Conservation (phyloP, 2,113 vertebrate species). For the Gymnobelideus leadbeateri region DNA sequence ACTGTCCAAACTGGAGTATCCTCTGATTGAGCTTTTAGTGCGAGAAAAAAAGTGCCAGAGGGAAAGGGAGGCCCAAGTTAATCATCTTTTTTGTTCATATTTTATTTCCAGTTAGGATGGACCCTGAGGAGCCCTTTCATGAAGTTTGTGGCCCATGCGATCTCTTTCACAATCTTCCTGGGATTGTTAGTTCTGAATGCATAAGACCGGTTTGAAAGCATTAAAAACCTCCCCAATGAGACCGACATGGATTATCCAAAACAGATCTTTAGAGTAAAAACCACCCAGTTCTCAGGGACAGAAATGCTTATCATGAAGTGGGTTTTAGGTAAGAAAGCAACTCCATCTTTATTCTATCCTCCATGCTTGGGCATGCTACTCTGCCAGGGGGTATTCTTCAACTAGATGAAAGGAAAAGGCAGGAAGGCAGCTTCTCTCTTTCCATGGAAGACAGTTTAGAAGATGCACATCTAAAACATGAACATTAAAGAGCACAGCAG, state of each 20-base stretch:
- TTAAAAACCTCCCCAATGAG: conserved; percentile 97
- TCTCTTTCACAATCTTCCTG: conserved; percentile 97
- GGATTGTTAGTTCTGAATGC: conserved; percentile 95
- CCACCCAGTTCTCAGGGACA: conserved; percentile 98
- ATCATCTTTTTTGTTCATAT: conserved; percentile 5
- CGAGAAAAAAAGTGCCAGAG: neutral
- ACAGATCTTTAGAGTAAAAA: conserved; percentile 97
- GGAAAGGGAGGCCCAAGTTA: conserved; percentile 14
- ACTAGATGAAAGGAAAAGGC: neutral
- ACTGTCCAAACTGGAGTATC: neutral
- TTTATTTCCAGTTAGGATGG: conserved; percentile 91
- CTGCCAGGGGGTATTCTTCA: neutral
- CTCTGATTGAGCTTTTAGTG: conserved; percentile 3
- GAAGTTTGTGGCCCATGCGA: conserved; percentile 98
- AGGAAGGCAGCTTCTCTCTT: neutral
- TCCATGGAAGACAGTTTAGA: neutral
- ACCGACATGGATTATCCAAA: conserved; percentile 96
- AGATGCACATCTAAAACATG: neutral
- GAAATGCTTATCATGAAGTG: conserved; percentile 99
- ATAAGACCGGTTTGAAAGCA: conserved; percentile 95
- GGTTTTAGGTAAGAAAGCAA: conserved; percentile 92
- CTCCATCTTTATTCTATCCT: conserved; percentile 13
- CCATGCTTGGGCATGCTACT: neutral
- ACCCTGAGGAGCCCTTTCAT: conserved; percentile 97
- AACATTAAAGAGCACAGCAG: no score